These are phyloP conservation scores for Acromyrmex charruanus DNA, from an alignment of 1,140 invertebrate genomes.

Conservation along the genomic window DNA sequence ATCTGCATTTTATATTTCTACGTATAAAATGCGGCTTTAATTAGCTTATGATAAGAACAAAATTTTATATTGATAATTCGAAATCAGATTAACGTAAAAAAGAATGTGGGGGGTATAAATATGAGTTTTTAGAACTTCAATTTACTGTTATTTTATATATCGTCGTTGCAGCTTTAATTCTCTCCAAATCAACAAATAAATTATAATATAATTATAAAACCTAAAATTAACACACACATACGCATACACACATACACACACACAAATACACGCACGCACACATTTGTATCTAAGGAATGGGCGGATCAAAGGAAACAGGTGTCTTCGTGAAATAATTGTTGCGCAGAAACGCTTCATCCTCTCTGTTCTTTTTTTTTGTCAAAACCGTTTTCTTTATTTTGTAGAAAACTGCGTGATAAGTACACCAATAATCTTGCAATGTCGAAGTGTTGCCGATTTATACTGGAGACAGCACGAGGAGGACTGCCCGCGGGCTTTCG, in stretches of 20 bases:
- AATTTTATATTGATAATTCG: background rate
- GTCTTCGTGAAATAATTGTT: background rate
- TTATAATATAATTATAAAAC: slow-evolving; percentile 25
- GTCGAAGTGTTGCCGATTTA: slow-evolving; percentile 83
- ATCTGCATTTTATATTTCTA: background rate
- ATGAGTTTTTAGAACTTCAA: background rate
- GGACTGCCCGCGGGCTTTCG: slow-evolving; percentile 73
- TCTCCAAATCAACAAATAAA: slow-evolving; percentile 21
- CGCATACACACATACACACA: too few species aligned
- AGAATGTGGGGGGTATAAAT: background rate
- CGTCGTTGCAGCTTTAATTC: background rate
- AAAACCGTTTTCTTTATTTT: slow-evolving; percentile 85
- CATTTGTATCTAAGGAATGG: background rate
- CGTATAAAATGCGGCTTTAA: background rate
- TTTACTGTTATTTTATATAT: slow-evolving; percentile 10
- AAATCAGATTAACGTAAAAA: background rate
- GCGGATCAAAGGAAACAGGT: slow-evolving; percentile 27
- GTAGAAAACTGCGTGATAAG: slow-evolving; percentile 86
- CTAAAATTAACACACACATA: background rate
- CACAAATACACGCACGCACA: background rate
- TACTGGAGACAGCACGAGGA: slow-evolving; percentile 77
- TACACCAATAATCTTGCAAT: slow-evolving; percentile 86
- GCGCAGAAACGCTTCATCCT: background rate
- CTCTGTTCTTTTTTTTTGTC: slow-evolving; percentile 72
- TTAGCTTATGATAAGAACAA: background rate